Conservation (phyloP, 2,797 vertebrate species). For the Catharus ustulatus region DNA sequence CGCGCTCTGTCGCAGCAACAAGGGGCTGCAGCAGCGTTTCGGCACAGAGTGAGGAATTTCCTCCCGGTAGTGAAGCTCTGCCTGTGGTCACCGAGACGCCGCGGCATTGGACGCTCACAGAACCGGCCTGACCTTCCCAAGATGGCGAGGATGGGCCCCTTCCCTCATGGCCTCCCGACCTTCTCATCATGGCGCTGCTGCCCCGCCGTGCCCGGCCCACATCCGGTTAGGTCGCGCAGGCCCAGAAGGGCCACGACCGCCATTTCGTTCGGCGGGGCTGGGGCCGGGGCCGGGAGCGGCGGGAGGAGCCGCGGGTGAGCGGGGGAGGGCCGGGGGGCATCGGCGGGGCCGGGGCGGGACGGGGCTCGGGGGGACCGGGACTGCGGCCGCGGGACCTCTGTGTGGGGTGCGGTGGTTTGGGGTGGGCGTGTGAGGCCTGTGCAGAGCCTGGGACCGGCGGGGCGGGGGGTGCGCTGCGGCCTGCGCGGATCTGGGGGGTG, state of each 20-base stretch:
- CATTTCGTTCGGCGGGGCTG: constrained; percentile 33
- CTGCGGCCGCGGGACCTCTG: too few relatives aligned
- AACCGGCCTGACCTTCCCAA: accelerated
- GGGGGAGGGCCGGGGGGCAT: background rate
- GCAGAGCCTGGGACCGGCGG: background rate
- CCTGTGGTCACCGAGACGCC: accelerated
- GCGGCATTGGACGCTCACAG: accelerated
- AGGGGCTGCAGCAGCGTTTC: accelerated
- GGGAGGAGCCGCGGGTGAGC: background rate
- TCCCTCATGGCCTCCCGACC: background rate
- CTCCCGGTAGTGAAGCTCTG: accelerated
- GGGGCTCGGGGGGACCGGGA: too few relatives aligned
- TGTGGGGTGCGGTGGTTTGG: too few relatives aligned
- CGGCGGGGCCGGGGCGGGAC: background rate
- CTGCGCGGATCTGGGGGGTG: background rate
- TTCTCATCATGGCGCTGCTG: background rate
- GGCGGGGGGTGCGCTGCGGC: background rate
- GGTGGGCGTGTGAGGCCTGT: background rate
- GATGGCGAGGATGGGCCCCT: accelerated
- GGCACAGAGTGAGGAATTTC: accelerated
- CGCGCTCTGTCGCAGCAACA: accelerated
- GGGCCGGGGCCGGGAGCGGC: background rate
- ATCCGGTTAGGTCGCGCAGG: background rate
- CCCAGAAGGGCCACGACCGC: background rate
- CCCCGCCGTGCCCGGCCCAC: background rate